phyloP scores from a whole-genome alignment of 2,113 vertebrate species.

The Pipra filicauda region DNA sequence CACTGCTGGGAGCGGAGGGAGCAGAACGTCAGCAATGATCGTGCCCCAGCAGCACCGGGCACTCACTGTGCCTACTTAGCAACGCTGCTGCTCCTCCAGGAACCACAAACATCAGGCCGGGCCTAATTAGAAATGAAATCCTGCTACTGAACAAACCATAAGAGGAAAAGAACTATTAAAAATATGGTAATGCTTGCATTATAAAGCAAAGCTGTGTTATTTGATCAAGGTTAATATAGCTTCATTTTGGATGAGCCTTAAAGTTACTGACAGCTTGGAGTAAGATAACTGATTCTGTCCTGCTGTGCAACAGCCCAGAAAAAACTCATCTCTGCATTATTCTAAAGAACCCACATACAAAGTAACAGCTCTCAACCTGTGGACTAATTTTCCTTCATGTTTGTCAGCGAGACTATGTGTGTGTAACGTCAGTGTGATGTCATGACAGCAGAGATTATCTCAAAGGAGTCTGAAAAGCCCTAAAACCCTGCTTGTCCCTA shows the following conservation, averaged over 20 bases:
- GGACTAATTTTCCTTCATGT: neutral
- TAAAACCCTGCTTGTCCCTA: neutral
- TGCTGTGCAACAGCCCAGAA: neutral
- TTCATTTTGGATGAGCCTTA: neutral
- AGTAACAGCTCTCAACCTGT: neutral
- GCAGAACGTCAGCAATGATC: neutral
- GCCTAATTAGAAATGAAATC: neutral
- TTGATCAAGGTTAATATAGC: neutral
- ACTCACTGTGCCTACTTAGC: neutral
- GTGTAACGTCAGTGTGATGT: neutral
- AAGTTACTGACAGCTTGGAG: neutral
- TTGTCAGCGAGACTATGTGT: fast-evolving
- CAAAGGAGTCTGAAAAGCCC: neutral
- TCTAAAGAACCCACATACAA: neutral
- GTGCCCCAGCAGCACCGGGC: neutral
- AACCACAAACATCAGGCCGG: neutral
- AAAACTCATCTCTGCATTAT: neutral
- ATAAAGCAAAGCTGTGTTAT: neutral
- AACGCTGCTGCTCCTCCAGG: neutral
- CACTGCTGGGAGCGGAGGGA: constrained; percentile 51
- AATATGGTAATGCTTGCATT: neutral
- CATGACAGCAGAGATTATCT: neutral
- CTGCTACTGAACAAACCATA: neutral
- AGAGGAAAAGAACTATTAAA: neutral
- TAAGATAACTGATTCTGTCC: neutral